A percentile compares a stretch with the other conserved stretches of the same genome.
phyloP scores from a whole-genome alignment of 1,140 invertebrate genomes.

The Asbolus verrucosus region DNA sequence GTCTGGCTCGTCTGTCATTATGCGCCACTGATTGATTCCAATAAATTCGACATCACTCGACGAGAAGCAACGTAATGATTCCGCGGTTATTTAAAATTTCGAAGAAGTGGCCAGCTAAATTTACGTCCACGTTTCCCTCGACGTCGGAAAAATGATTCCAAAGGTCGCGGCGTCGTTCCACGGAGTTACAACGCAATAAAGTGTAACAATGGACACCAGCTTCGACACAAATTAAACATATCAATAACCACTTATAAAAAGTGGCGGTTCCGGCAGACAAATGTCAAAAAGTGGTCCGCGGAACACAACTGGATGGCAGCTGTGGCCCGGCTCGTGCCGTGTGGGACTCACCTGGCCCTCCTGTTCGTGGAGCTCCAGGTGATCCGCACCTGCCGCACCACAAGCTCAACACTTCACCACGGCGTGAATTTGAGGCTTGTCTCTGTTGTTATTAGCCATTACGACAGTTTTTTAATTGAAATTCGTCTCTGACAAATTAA shows the following conservation, averaged over 20 bases:
- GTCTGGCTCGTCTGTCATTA: no score
- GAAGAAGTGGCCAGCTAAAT: no score
- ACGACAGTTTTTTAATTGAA: background rate
- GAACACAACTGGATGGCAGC: slow-evolving; percentile 49
- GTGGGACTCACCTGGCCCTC: slow-evolving; percentile 51
- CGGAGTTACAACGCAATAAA: background rate
- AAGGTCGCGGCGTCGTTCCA: no score
- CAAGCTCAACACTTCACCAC: slow-evolving; percentile 36
- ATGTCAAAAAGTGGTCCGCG: slow-evolving; percentile 53
- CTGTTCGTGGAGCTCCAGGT: slow-evolving; percentile 52
- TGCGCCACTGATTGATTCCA: no score
- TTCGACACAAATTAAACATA: slow-evolving; percentile 17
- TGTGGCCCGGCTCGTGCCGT: slow-evolving; percentile 52
- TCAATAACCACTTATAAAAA: slow-evolving; percentile 41
- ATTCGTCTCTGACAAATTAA: no score
- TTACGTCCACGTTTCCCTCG: no score
- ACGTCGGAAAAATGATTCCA: no score
- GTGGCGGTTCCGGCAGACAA: slow-evolving; percentile 46
- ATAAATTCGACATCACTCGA: no score
- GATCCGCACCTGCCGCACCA: slow-evolving; percentile 48
- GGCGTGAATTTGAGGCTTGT: slow-evolving; percentile 1
- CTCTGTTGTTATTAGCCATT: no score
- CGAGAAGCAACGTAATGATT: no score
- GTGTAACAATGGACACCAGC: slow-evolving; percentile 8
- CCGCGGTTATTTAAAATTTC: no score